A percentile compares a stretch with the other conserved stretches of the same genome.
These are phyloP conservation scores for Vombatus ursinus DNA, from an alignment of 2,113 vertebrate species.

Conservation along the genomic window DNA sequence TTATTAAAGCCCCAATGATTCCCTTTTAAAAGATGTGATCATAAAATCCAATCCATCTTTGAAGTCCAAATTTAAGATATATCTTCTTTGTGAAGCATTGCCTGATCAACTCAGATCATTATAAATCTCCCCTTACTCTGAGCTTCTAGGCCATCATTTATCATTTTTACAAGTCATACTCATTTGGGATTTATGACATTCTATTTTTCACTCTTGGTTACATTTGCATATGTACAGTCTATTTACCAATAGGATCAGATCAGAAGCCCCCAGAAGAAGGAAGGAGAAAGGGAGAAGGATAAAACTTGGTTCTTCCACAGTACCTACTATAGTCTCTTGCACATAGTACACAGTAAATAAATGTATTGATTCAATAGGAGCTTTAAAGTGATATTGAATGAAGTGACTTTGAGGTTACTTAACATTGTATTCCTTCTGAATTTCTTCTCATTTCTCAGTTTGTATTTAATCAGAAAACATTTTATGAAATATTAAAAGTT, in stretches of 20 bases:
- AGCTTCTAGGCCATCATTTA: not conserved
- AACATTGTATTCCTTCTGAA: not conserved
- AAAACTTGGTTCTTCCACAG: not conserved
- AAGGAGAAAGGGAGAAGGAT: not conserved
- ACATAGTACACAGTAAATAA: not conserved
- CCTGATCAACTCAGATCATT: not conserved
- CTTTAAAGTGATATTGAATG: not conserved
- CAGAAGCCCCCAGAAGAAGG: not conserved
- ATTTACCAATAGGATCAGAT: not conserved
- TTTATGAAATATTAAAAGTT: conserved; percentile 22
- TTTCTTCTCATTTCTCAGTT: conserved; percentile 18
- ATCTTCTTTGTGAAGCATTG: not conserved
- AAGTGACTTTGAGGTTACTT: not conserved
- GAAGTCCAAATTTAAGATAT: not conserved
- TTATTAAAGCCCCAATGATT: not conserved
- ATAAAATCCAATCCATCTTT: not conserved
- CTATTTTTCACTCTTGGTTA: not conserved
- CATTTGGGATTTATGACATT: not conserved
- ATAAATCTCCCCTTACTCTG: not conserved
- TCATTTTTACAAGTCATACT: not conserved
- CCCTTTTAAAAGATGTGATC: not conserved
- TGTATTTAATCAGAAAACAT: not conserved
- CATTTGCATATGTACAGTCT: not conserved
- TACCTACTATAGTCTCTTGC: not conserved
- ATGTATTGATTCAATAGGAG: not conserved